A percentile compares a stretch with the other conserved stretches of the same genome.
These are phyloP conservation scores for Chrysomela aeneicollis DNA, from an alignment of 2,888 invertebrate species.

Conservation along the genomic window DNA sequence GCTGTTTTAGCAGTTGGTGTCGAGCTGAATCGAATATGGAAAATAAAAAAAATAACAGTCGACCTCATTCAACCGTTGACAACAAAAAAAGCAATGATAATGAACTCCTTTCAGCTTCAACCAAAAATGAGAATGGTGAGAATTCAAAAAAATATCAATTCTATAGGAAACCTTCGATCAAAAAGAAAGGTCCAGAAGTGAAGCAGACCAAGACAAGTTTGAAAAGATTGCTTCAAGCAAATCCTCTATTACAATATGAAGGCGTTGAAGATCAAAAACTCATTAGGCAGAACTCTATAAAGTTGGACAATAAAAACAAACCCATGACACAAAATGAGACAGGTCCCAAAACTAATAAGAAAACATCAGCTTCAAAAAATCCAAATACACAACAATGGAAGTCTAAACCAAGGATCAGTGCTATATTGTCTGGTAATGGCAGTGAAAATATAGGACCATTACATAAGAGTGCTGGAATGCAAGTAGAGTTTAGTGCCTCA, in stretches of 20 bases:
- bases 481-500: neutral
- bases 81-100: no score
- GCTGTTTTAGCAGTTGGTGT: no score
- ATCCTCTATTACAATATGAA: constrained; percentile 46
- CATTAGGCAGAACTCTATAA: neutral
- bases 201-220: constrained; percentile 53
- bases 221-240: constrained; percentile 47
- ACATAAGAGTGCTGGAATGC: neutral
- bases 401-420: neutral
- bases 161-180: constrained; percentile 39
- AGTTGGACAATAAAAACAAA: neutral
- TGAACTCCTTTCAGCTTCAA: neutral
- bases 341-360: no score
- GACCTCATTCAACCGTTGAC: no score
- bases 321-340: neutral
- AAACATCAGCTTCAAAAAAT: neutral
- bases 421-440: neutral
- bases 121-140: constrained; percentile 18
- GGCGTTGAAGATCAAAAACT: neutral
- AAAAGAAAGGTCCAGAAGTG: constrained; percentile 45
- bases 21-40: neutral
- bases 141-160: constrained; percentile 35
- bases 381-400: neutral
- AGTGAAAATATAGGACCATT: neutral
- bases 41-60: neutral